Percentiles rank a stretch among this genome's conserved stretches.
Conservation (phyloP, 2,113 vertebrate species). For the Fregata magnificens region DNA sequence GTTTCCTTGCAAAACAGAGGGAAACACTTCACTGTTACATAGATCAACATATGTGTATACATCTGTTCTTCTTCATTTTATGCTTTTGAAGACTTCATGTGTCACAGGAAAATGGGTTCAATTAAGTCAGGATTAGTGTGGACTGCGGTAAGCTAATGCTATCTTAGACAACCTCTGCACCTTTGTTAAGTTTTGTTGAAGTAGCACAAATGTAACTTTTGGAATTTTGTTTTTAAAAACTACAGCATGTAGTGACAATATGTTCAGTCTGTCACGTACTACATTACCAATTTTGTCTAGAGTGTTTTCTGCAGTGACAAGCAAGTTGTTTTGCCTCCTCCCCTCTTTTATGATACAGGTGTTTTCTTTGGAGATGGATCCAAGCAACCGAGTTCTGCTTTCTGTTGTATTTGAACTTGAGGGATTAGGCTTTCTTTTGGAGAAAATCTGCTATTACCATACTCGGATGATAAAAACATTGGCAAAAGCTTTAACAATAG, state of each 20-base stretch:
- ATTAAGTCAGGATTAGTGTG: background rate
- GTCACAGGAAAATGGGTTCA: background rate
- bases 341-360: background rate
- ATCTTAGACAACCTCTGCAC: background rate
- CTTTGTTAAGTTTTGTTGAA: background rate
- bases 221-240: background rate
- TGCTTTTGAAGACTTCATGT: background rate
- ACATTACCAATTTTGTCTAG: background rate
- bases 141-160: background rate
- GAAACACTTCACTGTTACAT: background rate
- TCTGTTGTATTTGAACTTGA: slow-evolving; percentile 33
- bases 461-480: slow-evolving; percentile 31
- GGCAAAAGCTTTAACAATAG: slow-evolving; percentile 46
- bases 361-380: slow-evolving; percentile 58
- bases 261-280: slow-evolving; percentile 37
- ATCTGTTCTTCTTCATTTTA: background rate
- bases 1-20: background rate
- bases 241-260: background rate
- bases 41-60: background rate
- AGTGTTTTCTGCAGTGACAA: background rate
- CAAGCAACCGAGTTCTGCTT: background rate
- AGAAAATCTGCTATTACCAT: background rate
- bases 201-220: background rate
- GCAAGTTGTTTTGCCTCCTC: background rate
- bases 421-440: slow-evolving; percentile 17